These are phyloP conservation scores for Drosophila guanche DNA, from an alignment of 1,140 invertebrate species.

Conservation along the genomic window DNA sequence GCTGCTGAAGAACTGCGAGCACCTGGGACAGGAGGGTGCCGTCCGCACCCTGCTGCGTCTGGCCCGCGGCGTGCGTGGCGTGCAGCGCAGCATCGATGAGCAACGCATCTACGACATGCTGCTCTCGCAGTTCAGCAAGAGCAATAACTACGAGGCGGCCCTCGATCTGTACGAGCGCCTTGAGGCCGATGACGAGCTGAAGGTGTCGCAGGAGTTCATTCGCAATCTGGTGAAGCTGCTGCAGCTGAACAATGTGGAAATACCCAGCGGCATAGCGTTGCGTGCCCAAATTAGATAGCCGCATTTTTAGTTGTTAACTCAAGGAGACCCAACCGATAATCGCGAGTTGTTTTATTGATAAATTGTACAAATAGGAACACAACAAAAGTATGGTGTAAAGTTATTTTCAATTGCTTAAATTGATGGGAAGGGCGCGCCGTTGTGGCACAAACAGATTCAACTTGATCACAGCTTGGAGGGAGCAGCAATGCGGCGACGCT, in stretches of 20 bases:
- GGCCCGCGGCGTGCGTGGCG: constrained; percentile 66
- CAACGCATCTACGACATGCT: constrained; percentile 82
- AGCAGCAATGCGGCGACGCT: constrained; percentile 23
- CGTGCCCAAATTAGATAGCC: constrained; percentile 74
- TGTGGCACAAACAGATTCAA: too few relatives aligned
- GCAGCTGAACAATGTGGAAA: constrained; percentile 69
- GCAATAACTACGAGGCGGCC: constrained; percentile 79
- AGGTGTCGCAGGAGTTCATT: constrained; percentile 76
- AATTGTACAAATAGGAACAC: too few relatives aligned
- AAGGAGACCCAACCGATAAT: too few relatives aligned
- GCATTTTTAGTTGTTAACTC: constrained; percentile 4
- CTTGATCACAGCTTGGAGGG: constrained; percentile 3
- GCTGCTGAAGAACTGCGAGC: constrained; percentile 73
- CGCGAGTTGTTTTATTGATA: too few relatives aligned
- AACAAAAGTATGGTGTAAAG: too few relatives aligned
- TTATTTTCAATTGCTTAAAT: too few relatives aligned
- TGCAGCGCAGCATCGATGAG: constrained; percentile 69
- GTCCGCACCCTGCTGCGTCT: constrained; percentile 76
- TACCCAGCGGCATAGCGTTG: constrained; percentile 73
- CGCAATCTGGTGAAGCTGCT: constrained; percentile 74
- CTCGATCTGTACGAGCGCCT: constrained; percentile 81
- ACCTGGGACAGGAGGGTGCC: constrained; percentile 72
- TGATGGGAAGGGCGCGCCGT: too few relatives aligned
- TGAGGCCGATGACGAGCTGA: constrained; percentile 75
- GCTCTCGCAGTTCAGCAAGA: constrained; percentile 83